Conservation (phyloP, 2,113 vertebrate species). For the Tringa solitaria region DNA sequence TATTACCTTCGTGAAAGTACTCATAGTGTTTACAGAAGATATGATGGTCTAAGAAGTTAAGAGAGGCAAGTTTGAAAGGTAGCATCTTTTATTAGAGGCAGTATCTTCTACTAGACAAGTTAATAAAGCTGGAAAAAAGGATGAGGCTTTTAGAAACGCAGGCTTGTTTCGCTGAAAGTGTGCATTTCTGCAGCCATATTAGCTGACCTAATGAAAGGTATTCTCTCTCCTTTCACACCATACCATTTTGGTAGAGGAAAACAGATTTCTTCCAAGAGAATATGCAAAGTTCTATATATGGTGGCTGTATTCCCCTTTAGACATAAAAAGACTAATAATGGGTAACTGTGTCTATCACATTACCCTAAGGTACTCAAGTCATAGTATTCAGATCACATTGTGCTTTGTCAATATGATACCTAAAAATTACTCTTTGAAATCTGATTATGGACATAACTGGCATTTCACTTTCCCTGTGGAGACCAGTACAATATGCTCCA, state of each 20-base stretch:
- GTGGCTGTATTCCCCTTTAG: neutral
- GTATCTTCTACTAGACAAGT: neutral
- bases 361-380: neutral
- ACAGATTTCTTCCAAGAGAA: neutral
- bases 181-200: neutral
- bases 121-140: constrained; percentile 23
- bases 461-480: neutral
- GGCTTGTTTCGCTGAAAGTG: neutral
- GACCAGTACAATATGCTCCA: neutral
- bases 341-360: neutral
- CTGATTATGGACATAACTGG: neutral
- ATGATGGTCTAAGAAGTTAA: neutral
- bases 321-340: neutral
- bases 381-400: neutral
- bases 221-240: neutral
- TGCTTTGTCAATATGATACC: neutral
- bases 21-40: neutral
- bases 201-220: neutral
- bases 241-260: neutral
- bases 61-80: neutral
- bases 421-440: neutral
- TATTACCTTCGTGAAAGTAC: neutral
- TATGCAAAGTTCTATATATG: neutral
- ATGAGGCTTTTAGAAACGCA: neutral
- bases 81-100: neutral